These are phyloP conservation scores for Drosophila bipectinata DNA, from an alignment of 1,140 invertebrate genomes.

Conservation along the genomic window DNA sequence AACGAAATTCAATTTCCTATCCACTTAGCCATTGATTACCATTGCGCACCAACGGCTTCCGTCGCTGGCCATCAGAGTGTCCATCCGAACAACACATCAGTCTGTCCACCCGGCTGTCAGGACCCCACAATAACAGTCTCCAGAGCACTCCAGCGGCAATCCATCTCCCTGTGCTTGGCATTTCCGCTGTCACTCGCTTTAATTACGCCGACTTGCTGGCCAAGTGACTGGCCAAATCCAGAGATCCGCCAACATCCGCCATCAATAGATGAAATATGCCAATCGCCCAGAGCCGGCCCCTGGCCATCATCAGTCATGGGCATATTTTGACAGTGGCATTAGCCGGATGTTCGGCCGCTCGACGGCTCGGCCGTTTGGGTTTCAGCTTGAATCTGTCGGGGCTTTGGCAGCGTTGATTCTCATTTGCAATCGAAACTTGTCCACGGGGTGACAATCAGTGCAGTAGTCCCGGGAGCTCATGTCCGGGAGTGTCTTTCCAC, in stretches of 20 bases:
- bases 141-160: conserved; percentile 9
- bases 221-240: conserved; percentile 52
- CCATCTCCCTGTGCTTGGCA: conserved; percentile 50
- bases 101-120: background rate
- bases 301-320: conserved; percentile 72
- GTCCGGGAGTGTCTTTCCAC: conserved; percentile 4
- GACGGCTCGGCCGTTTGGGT: background rate
- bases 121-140: background rate
- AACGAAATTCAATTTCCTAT: conserved; percentile 73
- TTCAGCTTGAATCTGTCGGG: background rate
- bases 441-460: conserved; percentile 63
- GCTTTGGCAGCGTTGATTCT: conserved; percentile 30
- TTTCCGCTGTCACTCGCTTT: conserved; percentile 74
- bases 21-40: conserved; percentile 70
- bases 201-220: conserved; percentile 60
- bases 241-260: conserved; percentile 43
- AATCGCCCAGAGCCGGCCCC: conserved; percentile 35
- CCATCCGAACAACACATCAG: conserved; percentile 37
- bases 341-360: conserved; percentile 42
- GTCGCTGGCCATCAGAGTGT: conserved; percentile 24
- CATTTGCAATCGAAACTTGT: conserved; percentile 75
- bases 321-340: conserved; percentile 80
- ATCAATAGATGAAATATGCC: conserved; percentile 73
- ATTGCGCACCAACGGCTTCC: conserved; percentile 48
- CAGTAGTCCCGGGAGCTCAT: conserved; percentile 35